Base-by-base conservation (phyloP, 1,140 invertebrate species). In the Cydia strobilella region DNA sequence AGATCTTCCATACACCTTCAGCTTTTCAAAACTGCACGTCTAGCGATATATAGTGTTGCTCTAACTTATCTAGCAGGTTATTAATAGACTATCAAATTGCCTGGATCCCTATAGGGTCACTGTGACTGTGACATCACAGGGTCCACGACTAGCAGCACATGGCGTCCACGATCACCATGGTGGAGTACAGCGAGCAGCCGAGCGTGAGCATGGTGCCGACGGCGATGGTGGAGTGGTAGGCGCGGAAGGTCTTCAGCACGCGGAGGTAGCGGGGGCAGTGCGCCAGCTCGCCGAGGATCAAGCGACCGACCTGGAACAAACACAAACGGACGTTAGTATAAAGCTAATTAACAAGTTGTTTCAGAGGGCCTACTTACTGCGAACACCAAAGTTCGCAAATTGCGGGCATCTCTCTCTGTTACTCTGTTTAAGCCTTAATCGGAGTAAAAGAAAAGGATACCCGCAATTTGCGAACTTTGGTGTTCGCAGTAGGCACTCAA, bases 161-260 rank as follows among this genome's bases (percentile, higher is more conserved):
- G 39, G 90, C 88, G 77, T 93, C 91, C 63, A 93, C 89, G 59
- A 93, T 77, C 74, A 91, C 91, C 88, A 93, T 91, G 48, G 85
- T 90, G 51, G 90, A 91, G 82, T 93, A 93, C 45, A 93, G 76
- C 6, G 91, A 96, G 82, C 96, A 97, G 4, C 93, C 94, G 88
- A 97, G 95, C 0, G 95, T 94, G 9, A 95, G 86, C 81, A 97
- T 94, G 81, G 96, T 97, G 18, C 95, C 96, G 78, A 96, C 94
- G 2, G 96, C 96, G 74, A 96, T 95, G 42, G 88, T 92, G 45
- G 95, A 94, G 84, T 97, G 96, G 25, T 95, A 92, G 4, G 93
- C 93, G 23, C 96, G 94, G 87, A 97, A 97, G 5, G 94, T 92
- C 62, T 93, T 93, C 80, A 96, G 94, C 5, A 96, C 93, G 75